phyloP scores from a whole-genome alignment of 2,113 vertebrate species.

The Hydrolagus affinis region DNA sequence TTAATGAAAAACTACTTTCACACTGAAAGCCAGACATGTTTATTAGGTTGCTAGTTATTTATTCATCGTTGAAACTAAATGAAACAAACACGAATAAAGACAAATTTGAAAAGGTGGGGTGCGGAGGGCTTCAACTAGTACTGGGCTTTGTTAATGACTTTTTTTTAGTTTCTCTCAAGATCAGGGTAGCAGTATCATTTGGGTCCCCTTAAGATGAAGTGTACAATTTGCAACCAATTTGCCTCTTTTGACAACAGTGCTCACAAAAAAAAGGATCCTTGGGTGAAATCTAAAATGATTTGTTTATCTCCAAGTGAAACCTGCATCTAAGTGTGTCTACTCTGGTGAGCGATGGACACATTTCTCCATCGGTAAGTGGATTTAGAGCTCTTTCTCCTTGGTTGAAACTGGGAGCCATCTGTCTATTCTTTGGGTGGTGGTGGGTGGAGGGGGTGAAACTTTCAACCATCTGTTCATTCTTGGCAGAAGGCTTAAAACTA shows the following conservation, averaged over 20 bases:
- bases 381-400: not conserved
- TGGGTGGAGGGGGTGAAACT: not conserved
- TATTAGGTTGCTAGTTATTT: too few relatives aligned
- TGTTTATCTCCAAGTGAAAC: not conserved
- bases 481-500: too few relatives aligned
- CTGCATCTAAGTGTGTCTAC: not conserved
- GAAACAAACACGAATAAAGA: not conserved
- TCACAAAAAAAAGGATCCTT: not conserved
- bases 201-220: not conserved
- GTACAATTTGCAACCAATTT: too few relatives aligned
- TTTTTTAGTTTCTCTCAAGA: not conserved
- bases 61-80: too few relatives aligned
- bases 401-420: not conserved
- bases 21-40: too few relatives aligned
- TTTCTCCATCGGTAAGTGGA: not conserved
- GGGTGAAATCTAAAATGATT: not conserved
- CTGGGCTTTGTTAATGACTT: too few relatives aligned
- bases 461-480: too few relatives aligned
- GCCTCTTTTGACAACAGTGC: not conserved
- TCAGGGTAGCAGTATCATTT: not conserved
- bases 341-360: not conserved
- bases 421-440: slow-evolving; percentile 4
- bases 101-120: not conserved
- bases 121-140: not conserved
- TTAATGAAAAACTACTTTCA: too few relatives aligned